A percentile compares a stretch with the other conserved stretches of the same genome.
These are phyloP conservation scores for Alosa sapidissima DNA, from an alignment of 2,797 vertebrate genomes.

Conservation along the genomic window DNA sequence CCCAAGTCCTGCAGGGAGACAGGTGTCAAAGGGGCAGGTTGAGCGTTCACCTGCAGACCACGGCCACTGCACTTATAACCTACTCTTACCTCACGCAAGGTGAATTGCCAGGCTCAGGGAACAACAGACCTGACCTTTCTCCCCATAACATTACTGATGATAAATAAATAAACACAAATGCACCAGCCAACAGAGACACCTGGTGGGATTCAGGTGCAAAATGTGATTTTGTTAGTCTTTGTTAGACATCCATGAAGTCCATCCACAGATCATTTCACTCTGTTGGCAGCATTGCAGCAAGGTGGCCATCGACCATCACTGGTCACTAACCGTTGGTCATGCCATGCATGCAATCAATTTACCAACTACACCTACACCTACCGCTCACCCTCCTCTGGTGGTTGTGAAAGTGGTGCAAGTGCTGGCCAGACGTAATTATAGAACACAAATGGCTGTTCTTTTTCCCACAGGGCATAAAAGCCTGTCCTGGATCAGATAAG, in stretches of 20 bases:
- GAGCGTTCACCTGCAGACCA: not conserved
- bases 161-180: not conserved
- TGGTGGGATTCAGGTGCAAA: constrained; percentile 21
- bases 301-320: not conserved
- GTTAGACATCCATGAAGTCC: not conserved
- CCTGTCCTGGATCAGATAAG: constrained; percentile 37
- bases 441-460: not conserved
- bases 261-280: not conserved
- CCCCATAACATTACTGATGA: not conserved
- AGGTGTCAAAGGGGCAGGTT: not conserved
- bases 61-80: not conserved
- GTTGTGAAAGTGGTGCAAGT: not conserved
- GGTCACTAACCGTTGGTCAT: not conserved
- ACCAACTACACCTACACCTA: not conserved
- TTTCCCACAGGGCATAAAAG: constrained; percentile 29
- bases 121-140: not conserved
- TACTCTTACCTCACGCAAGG: not conserved
- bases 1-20: not conserved
- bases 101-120: not conserved
- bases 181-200: constrained; percentile 41
- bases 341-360: constrained; percentile 17
- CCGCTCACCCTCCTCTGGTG: not conserved
- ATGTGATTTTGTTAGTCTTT: not conserved
- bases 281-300: too few relatives aligned
- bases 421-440: constrained; percentile 14